phyloP scores from a whole-genome alignment of 53 echinoderm and acorn worm species.

The Arbacia lixula region DNA sequence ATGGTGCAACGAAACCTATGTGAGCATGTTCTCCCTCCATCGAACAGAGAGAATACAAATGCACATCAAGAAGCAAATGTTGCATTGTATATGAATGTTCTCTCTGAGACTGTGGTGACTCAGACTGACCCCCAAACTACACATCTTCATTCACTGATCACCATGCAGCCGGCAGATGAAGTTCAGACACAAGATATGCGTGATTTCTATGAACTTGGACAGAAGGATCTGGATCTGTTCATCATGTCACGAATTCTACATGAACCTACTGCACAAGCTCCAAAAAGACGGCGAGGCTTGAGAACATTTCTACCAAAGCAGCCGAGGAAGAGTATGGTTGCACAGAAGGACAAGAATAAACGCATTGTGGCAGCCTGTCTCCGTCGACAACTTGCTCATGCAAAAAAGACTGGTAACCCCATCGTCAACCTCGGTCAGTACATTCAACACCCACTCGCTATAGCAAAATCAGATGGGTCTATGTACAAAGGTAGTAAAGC shows the following conservation, averaged over 20 bases:
- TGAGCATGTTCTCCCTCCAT: neutral
- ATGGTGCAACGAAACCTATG: constrained; percentile 5
- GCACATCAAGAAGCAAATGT: neutral
- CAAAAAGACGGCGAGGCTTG: neutral
- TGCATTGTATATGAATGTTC: neutral
- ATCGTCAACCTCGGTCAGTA: constrained; percentile 29
- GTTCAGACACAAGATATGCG: neutral
- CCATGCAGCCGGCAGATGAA: neutral
- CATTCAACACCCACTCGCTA: constrained; percentile 51
- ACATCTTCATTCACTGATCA: neutral
- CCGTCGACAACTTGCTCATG: constrained; percentile 33
- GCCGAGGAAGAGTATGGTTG: neutral
- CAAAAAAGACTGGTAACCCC: constrained; percentile 47
- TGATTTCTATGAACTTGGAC: constrained; percentile 4
- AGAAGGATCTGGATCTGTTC: neutral
- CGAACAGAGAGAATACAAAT: neutral
- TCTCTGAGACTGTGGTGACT: neutral
- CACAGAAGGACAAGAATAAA: constrained; percentile 29
- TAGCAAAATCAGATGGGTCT: constrained; percentile 34
- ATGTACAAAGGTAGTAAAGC: constrained; percentile 24
- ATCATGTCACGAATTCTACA: neutral
- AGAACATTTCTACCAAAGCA: constrained; percentile 35
- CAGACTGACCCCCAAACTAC: neutral
- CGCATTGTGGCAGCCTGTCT: constrained; percentile 34
- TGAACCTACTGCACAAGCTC: neutral